Evolutionary conservation across 2,888 invertebrate species (phyloP), one percentile per base, ranked within the genome.

Genomic region (Fissipunctia ypsillon): DNA sequence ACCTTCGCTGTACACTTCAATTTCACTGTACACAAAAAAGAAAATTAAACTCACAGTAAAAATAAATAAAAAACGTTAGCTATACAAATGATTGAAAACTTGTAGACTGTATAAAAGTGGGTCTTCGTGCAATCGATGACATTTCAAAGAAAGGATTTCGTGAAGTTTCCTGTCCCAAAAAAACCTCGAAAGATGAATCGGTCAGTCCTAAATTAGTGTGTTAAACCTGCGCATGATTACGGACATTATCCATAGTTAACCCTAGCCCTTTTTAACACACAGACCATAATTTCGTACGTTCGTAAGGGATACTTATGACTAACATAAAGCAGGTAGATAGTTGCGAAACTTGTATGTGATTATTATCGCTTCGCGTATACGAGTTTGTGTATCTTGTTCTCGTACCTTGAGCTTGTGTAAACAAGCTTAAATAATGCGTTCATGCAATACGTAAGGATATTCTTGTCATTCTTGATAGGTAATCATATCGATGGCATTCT

Each of bases 1-100:
- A 0, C 92, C 87, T 69, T 96, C 96, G 89, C 96, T 96, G 91
- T 96, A 96, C 77, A 93, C 92, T 66, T 93, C 93, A 57, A 93
- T 88, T 84, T 94, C 95, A 71, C 96, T 96, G 92, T 59, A 67
- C 80, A 85, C 25, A 86, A 84, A 84, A 59, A 43, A 43, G 25
- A 4, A 19, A 7, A 68, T 73, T 63, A 69, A 69, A 56, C 10
- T 35, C 25, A 64, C 14, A 16, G 3, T 28, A 31, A 57, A 52
- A 48, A 50, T 25, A 57, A 2, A 38, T 31, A 1, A 10, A 50
- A 19, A n/a, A 35, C 4, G 22, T 43, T 5, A 50, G n/a, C 43
- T 14, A 35, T 41, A 5, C 12, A n/a, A 59, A 43, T 54, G 16
- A 59, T 52, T 69, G 4, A 45, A 56, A 45, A 14, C 38, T 38